phyloP scores from a whole-genome alignment of 1,140 invertebrate genomes.

The Bombyx mandarina region DNA sequence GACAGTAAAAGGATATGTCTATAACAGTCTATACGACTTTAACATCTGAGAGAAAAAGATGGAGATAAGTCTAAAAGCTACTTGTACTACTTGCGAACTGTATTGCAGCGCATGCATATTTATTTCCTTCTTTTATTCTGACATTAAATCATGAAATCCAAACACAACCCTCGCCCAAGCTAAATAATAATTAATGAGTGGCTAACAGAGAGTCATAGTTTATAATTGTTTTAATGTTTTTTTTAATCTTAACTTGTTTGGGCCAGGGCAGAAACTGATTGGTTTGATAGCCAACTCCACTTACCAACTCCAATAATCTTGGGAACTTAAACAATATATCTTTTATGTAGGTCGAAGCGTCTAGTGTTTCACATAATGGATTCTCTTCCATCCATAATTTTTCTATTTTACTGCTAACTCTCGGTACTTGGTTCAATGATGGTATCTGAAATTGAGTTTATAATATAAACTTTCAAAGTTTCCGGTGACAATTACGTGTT shows the following conservation, averaged over 20 bases:
- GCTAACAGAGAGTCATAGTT: not conserved
- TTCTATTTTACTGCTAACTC: slow-evolving; percentile 55
- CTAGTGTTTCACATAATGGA: slow-evolving; percentile 43
- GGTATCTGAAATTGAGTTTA: slow-evolving; percentile 29
- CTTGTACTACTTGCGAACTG: no score
- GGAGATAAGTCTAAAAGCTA: no score
- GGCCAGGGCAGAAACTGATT: not conserved
- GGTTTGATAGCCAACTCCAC: slow-evolving; percentile 2
- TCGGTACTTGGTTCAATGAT: slow-evolving; percentile 34
- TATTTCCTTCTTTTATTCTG: no score
- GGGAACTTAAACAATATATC: slow-evolving; percentile 45
- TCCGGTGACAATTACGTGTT: no score
- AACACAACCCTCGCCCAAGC: no score
- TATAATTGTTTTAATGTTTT: not conserved
- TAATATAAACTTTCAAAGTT: no score
- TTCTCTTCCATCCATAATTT: slow-evolving; percentile 55
- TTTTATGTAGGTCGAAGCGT: slow-evolving; percentile 37
- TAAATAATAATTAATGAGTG: not conserved
- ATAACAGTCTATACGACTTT: no score
- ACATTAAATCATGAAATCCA: no score
- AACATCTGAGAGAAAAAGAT: no score
- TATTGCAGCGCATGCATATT: no score
- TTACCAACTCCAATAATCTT: slow-evolving; percentile 50
- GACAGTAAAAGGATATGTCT: no score
- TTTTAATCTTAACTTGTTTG: no score